phyloP scores from a whole-genome alignment of 2,888 invertebrate species.

The Drosophila mayaguana region DNA sequence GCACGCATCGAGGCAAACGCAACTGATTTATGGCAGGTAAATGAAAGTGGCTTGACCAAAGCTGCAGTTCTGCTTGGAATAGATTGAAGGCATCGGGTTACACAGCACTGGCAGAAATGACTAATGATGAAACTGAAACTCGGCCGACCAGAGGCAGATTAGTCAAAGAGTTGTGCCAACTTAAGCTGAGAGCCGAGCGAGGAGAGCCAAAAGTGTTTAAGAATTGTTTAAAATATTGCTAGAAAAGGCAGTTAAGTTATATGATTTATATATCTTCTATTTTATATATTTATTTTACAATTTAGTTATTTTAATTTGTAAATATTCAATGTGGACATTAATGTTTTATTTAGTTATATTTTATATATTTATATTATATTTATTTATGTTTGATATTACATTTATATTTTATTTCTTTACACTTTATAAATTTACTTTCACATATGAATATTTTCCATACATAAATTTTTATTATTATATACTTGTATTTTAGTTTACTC shows the following conservation, averaged over 20 bases:
- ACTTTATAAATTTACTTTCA: too few relatives aligned
- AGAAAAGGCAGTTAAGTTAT: neutral
- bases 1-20: conserved; percentile 26
- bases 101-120: conserved; percentile 34
- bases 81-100: conserved; percentile 39
- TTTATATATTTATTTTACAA: too few relatives aligned
- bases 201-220: neutral
- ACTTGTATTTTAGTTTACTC: neutral
- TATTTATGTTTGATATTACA: neutral
- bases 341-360: neutral
- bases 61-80: conserved; percentile 4
- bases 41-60: conserved; percentile 29
- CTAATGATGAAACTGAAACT: conserved; percentile 34
- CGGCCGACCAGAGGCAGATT: conserved; percentile 16
- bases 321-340: too few relatives aligned
- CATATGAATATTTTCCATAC: neutral
- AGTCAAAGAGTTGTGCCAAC: neutral
- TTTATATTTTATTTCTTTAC: neutral
- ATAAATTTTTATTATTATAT: neutral
- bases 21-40: conserved; percentile 60
- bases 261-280: neutral
- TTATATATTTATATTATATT: neutral
- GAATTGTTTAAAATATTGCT: neutral
- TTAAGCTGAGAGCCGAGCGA: neutral
- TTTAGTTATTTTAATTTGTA: neutral